Percentiles rank a stretch among this genome's conserved stretches.
These are phyloP conservation scores for Bucorvus abyssinicus DNA, from an alignment of 2,797 vertebrate genomes.

Conservation along the genomic window DNA sequence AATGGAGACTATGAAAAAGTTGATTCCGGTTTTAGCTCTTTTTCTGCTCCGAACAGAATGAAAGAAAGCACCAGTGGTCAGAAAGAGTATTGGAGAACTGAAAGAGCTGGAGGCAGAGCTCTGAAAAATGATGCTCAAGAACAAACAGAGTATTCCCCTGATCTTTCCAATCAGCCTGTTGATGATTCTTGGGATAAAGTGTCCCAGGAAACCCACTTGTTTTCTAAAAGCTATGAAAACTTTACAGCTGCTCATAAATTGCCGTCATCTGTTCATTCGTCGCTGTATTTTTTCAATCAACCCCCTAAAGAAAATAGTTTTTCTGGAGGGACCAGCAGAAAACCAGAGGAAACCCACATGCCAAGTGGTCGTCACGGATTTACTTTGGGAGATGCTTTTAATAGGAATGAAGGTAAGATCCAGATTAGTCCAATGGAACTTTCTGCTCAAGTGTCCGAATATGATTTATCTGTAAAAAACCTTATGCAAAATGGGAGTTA, in stretches of 20 bases:
- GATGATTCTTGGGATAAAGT: slow-evolving; percentile 35
- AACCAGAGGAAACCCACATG: not conserved
- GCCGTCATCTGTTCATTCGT: not conserved
- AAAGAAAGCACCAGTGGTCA: not conserved
- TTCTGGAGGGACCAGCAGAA: not conserved
- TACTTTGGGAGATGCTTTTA: not conserved
- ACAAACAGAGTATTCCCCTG: not conserved
- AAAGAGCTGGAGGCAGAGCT: not conserved
- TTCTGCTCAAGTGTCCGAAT: not conserved
- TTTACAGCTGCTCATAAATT: not conserved
- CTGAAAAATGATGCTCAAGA: not conserved
- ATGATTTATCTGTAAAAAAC: slow-evolving; percentile 1
- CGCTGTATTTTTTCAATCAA: not conserved
- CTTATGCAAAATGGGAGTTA: slow-evolving; percentile 9
- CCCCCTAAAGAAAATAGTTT: slow-evolving; percentile 4
- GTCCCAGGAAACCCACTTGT: not conserved
- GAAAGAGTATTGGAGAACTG: slow-evolving; percentile 38
- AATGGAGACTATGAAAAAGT: not conserved
- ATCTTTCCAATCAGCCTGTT: not conserved
- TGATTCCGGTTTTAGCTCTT: not conserved
- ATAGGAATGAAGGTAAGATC: not conserved
- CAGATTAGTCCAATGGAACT: not conserved
- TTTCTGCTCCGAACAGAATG: not conserved
- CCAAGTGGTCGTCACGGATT: slow-evolving; percentile 4
- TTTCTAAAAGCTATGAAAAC: not conserved